Evolutionary conservation across 2,888 invertebrate species (phyloP), one percentile per base, ranked within the genome.

Genomic region (Andrena fulva): DNA sequence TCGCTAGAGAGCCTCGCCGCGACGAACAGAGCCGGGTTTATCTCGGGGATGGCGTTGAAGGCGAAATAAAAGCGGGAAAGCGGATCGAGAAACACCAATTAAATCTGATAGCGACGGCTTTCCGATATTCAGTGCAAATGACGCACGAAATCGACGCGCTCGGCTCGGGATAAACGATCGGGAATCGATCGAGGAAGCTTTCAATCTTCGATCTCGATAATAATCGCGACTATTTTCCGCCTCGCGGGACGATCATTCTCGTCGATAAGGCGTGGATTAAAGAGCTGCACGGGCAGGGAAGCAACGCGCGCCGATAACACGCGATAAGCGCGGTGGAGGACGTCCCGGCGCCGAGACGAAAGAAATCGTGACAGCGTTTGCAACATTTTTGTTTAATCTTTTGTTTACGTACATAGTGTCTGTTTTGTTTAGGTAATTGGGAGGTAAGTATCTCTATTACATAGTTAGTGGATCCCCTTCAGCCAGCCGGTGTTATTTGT

Each of bases 101-200:
- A 88, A 88, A 88, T 83, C 80, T 63, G 80, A 85, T 82, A 85
- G 71, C 72, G 33, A 77, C 54, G 85, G 70, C 78, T 83, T 87
- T 87, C 80, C 80, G 85, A 87, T 80, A 82, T 85, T 87, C 78
- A 80, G 73, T 66, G 82, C 82, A 70, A 82, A 85, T 72, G 68
- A 69, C 72, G 73, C 33, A 62, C 78, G 74, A 73, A 82, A 76
- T 63, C 82, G 67, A 82, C 67, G 75, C 54, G 70, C 50, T 52
- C 64, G 16, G 35, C 31, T 8, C 20, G 20, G 54, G 24, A 56
- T 54, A 72, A 59, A 62, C 27, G 62, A 67, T 63, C 63, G 56
- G 24, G 62, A 50, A 75, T 71, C 80, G 81, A 42, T 74, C 68
- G 80, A 75, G 75, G 82, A 80, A 80, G 76, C 72, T 76, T 80